Evolutionary conservation across 1,140 invertebrate species (phyloP), one percentile per base, ranked within the genome.

Genomic region (Atta texana): DNA sequence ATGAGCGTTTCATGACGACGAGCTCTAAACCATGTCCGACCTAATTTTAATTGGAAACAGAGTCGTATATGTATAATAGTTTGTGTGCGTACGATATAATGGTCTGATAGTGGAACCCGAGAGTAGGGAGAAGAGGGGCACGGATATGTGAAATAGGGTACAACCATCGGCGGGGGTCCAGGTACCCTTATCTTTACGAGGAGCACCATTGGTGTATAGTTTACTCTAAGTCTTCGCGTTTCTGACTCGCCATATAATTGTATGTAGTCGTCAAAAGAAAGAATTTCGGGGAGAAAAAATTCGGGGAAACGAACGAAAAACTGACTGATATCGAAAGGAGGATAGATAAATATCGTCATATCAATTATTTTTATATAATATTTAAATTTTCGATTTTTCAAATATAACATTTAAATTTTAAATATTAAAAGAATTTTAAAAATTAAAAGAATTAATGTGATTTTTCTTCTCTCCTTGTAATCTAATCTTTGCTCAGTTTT

Each of bases 121-220:
- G 74, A 80, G 39, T 53, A 31, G 53, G 21, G 44, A 53, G 77
- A 51, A 66, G 28, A 53, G 51, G 31, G 51, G 51, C 66, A 69
- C 21, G 61, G 55, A 87, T 72, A 39, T 59, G 61, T 51, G 75
- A 89, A 85, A 76, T 49, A 24, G 71, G 53, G 64, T 71, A 81
- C 82, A 64, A 86, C 72, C 86, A 69, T 85, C 21, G 44, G n/a
- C 51, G 59, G 31, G 71, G 76, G 63, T 55, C 28, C 59, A 24
- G 18, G 44, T 24, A 53, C 16, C 59, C 69, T 90, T 90, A 89
- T 90, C 89, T 88, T 90, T 80, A 84, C 77, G 88, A 89, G 88
- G 24, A 89, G 51, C 86, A 39, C 39, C 64, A 51, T 16, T 14
- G 49, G 72, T 51, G 64, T 63, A 72, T 49, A 57, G 55, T 88